Evolutionary conservation across 2,888 invertebrate genomes (phyloP), one percentile per base, ranked within the genome.

Genomic region (Mactromeris polynyma): DNA sequence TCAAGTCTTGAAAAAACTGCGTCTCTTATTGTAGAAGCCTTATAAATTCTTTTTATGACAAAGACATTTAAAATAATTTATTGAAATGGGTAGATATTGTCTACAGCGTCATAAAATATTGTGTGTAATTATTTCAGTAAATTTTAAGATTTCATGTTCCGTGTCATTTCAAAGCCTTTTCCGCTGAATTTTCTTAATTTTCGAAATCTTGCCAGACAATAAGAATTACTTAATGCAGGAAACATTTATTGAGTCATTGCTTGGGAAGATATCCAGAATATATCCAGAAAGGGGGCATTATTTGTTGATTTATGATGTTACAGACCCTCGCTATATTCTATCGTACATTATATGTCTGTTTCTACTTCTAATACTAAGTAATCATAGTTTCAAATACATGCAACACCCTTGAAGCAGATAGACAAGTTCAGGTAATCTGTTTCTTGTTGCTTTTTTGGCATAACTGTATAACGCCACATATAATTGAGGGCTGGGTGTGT

Each of bases 31-130:
- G 19, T 33, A 33, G 46, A 40, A 83, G 31, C 46, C 83, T 42
- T 73, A 83, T 83, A 73, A 83, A 83, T 83, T 42, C 17, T 73
- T 58, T 36, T 73, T 42, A 83, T 40, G 82, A 82, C 82, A 58
- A 54, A 82, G 82, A 82, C 64, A 17, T 73, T 33, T 73, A 73
- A 36, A 64, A 36, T 73, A 36, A 73, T 73, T 14, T 73, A 73
- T 73, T 73, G 36, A 73, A 36, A 73, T 73, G 26, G 73, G 14
- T 73, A 19, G 36, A 73, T 33, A 73, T 73, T 73, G 73, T 73
- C 73, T 73, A 19, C 26, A 26, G 36, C 33, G 26, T 7, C 26
- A 11, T 73, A 33, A 73, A 73, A 73, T 73, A 19, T 36, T 19
- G 33, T 36, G 4, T 36, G 26, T 73, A 73, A 73, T 73, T 73